Evolutionary conservation across 2,797 vertebrate species (phyloP), one percentile per base, ranked within the genome.

Genomic region (Hyperoplus immaculatus): DNA sequence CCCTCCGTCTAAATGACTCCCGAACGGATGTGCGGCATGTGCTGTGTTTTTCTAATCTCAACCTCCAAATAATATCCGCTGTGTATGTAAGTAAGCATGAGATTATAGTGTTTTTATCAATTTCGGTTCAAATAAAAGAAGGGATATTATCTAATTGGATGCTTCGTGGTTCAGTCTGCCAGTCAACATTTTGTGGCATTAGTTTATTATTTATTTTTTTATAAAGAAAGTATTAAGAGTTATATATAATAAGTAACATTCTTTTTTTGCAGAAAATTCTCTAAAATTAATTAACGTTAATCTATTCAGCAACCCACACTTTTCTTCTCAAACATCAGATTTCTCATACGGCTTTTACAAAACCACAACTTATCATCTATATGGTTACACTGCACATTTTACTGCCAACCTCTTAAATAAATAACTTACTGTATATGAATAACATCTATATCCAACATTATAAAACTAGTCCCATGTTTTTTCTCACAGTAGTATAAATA

Each of bases 91-190:
- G n/a, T 38, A 55, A 57, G 58, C 4, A n/a, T 67, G 64, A 68
- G 72, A 80, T 81, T 73, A 71, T 46, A 56, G 49, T 38, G 12
- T 56, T 72, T 77, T 43, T 67, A 41, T 39, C 5, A 4, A 18
- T 64, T 70, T 80, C 53, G 13, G 5, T 60, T 38, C 58, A n/a
- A 43, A 65, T 15, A 59, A 18, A 57, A 41, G 46, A 5, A 49
- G 13, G 47, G 7, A 67, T 8, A 16, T 39, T 78, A 64, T 83
- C 54, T 9, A 74, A 75, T 73, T 76, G 60, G 9, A 39, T 58
- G 3, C 53, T 47, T 68, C 39, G 10, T 16, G 15, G 39, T 51
- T 69, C 38, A 7, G 7, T 65, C 10, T 47, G 15, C 41, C 41
- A 6, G 36, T 43, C 38, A 68, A 36, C 11, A 64, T 61, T 64